phyloP scores from a whole-genome alignment of 2,113 vertebrate genomes.

The Puntigrus tetrazona region DNA sequence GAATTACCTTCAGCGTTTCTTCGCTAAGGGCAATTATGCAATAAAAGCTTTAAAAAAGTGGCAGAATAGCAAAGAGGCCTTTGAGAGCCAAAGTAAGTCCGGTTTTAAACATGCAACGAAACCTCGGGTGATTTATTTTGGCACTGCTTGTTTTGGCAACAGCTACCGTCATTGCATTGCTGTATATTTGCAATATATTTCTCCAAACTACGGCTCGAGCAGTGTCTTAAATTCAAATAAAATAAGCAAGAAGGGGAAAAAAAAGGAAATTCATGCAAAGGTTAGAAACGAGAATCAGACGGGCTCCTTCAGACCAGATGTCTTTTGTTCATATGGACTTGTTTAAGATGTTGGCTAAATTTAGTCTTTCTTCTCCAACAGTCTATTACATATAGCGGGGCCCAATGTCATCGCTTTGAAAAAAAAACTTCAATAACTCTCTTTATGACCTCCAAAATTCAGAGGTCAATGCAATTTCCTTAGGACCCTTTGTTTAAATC shows the following conservation, averaged over 20 bases:
- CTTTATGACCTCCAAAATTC: background rate
- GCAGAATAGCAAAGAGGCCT: constrained; percentile 33
- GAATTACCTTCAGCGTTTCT: constrained; percentile 58
- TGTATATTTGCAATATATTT: background rate
- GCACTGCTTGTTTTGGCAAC: background rate
- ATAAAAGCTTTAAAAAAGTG: constrained; percentile 36
- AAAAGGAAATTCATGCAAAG: background rate
- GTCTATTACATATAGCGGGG: constrained; percentile 13
- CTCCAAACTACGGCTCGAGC: background rate
- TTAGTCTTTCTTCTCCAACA: constrained; percentile 16
- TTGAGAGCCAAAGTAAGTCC: constrained; percentile 23
- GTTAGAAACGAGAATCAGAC: background rate
- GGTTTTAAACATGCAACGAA: constrained; percentile 20
- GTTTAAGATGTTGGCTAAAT: constrained; percentile 30
- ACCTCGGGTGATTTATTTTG: constrained; percentile 20
- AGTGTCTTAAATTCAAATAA: background rate
- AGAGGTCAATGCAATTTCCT: constrained; percentile 30
- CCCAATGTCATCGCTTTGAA: constrained; percentile 22
- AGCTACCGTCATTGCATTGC: background rate
- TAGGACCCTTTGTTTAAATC: constrained; percentile 1
- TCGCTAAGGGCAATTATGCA: constrained; percentile 52
- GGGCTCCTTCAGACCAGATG: constrained; percentile 29
- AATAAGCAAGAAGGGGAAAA: background rate
- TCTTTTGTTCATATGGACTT: constrained; percentile 37
- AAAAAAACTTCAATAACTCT: constrained; percentile 10